These are phyloP conservation scores for Isoperla grammatica DNA, from an alignment of 2,888 invertebrate genomes.

Conservation along the genomic window DNA sequence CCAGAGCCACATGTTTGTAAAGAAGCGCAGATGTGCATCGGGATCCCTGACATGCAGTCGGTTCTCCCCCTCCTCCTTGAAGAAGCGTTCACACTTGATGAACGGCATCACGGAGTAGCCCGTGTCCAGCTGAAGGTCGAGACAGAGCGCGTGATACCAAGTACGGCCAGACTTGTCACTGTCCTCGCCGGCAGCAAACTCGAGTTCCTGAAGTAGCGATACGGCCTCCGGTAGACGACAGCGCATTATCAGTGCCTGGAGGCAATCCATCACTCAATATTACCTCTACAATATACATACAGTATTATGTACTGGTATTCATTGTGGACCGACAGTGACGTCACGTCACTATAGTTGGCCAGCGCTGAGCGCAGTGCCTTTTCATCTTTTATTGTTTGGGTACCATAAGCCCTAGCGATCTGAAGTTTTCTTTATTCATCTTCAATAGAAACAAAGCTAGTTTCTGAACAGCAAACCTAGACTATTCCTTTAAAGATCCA, in stretches of 20 bases:
- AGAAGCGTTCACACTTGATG: constrained; percentile 49
- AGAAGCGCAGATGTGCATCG: constrained; percentile 51
- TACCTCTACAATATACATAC: too few species aligned
- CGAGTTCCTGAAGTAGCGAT: constrained; percentile 44
- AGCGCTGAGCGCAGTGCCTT: too few species aligned
- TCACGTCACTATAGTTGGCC: too few species aligned
- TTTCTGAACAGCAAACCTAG: too few species aligned
- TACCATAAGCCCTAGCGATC: too few species aligned
- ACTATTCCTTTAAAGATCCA: too few species aligned
- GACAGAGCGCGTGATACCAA: constrained; percentile 55
- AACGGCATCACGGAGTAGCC: constrained; percentile 51
- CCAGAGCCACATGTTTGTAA: constrained; percentile 57
- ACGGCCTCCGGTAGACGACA: constrained; percentile 43
- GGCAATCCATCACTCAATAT: constrained; percentile 5
- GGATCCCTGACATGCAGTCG: constrained; percentile 45
- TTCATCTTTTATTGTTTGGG: too few species aligned
- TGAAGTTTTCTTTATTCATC: too few species aligned
- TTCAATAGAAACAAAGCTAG: too few species aligned
- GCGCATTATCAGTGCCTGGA: constrained; percentile 38
- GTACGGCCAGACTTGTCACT: constrained; percentile 47
- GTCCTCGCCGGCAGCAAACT: constrained; percentile 35
- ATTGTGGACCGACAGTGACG: too few species aligned
- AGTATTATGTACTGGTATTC: too few species aligned
- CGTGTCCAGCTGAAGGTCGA: constrained; percentile 55
- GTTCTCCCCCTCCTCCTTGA: constrained; percentile 50